phyloP scores from a whole-genome alignment of 2,888 invertebrate species.

The Catocala sponsa region DNA sequence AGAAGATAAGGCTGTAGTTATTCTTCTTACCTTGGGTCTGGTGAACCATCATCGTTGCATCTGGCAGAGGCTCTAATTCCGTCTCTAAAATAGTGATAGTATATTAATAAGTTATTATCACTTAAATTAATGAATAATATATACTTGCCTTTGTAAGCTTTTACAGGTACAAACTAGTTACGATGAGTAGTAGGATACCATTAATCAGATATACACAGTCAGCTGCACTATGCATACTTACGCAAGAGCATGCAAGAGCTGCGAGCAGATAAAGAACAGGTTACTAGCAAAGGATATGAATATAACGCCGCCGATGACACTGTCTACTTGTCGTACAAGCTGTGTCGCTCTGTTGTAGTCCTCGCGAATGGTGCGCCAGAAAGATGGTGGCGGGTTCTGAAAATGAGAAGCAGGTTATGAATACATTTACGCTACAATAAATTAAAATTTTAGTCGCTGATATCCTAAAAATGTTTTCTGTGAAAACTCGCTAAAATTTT shows the following conservation, averaged over 20 bases:
- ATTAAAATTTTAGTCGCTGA: too few species aligned
- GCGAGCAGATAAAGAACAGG: constrained; percentile 91
- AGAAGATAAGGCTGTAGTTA: not conserved
- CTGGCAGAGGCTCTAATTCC: constrained; percentile 58
- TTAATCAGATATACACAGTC: too few species aligned
- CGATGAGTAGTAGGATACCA: too few species aligned
- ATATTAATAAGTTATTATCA: too few species aligned
- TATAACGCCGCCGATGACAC: constrained; percentile 88
- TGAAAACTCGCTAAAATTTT: too few species aligned
- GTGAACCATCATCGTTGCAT: constrained; percentile 42
- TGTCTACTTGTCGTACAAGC: constrained; percentile 88
- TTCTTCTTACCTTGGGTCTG: constrained; percentile 42
- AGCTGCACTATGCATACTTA: constrained; percentile 65
- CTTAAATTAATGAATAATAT: too few species aligned
- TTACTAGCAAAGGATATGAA: constrained; percentile 91
- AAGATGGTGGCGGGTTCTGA: constrained; percentile 62
- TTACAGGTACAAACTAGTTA: too few species aligned
- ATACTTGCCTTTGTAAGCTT: too few species aligned
- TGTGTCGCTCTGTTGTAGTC: constrained; percentile 89
- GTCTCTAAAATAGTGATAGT: constrained; percentile 47
- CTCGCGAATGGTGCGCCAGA: constrained; percentile 79
- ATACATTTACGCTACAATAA: not conserved
- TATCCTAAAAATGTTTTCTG: too few species aligned
- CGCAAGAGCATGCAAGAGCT: constrained; percentile 90
- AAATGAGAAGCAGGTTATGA: constrained; percentile 7